Conservation (phyloP, 2,113 vertebrate genomes). For the Siniperca chuatsi region DNA sequence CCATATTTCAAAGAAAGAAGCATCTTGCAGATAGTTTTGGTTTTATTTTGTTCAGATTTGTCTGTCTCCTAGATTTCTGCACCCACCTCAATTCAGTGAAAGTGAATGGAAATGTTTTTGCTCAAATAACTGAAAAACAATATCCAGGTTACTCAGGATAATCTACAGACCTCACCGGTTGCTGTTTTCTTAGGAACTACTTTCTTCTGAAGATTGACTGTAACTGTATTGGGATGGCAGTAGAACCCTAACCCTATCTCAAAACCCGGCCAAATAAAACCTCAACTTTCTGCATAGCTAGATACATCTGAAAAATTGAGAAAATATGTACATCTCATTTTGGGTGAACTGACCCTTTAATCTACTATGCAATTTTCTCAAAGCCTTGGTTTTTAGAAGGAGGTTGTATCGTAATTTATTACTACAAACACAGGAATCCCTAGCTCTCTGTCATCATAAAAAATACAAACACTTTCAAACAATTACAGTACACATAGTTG, state of each 20-base stretch:
- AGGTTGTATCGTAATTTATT: not conserved
- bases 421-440: not conserved
- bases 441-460: too few relatives aligned
- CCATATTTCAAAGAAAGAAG: not conserved
- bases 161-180: not conserved
- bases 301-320: not conserved
- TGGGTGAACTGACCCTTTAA: constrained; percentile 5
- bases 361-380: not conserved
- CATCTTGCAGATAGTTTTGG: not conserved
- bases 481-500: not conserved
- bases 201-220: not conserved
- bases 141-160: not conserved
- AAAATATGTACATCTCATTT: not conserved
- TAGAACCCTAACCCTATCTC: not conserved
- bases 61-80: not conserved
- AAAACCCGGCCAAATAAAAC: not conserved
- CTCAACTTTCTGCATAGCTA: not conserved
- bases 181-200: not conserved
- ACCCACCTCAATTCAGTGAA: not conserved
- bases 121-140: not conserved
- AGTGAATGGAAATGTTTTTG: not conserved
- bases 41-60: not conserved
- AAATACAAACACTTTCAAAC: not conserved
- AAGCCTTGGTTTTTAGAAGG: not conserved
- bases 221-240: not conserved